These are phyloP conservation scores for Catocala nupta DNA, from an alignment of 2,888 invertebrate species.

Conservation along the genomic window DNA sequence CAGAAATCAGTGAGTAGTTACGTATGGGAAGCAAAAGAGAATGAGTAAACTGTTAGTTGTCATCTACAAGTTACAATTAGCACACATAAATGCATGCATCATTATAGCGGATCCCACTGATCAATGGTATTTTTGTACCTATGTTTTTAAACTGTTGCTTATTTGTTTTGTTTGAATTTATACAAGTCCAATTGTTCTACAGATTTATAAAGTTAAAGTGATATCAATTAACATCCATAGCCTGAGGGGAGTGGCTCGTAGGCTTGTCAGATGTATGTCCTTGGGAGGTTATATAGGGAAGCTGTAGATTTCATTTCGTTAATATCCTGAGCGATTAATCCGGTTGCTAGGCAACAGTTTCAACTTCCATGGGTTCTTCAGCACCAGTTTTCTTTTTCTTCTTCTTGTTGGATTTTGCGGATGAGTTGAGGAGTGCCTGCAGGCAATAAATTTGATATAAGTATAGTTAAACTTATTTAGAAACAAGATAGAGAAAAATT, in stretches of 20 bases:
- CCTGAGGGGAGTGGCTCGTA: constrained; percentile 10
- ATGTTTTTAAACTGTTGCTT: constrained; percentile 9
- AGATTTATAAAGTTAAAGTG: constrained; percentile 19
- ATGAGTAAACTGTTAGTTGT: constrained; percentile 23
- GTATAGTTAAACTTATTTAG: not conserved
- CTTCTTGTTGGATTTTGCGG: constrained; percentile 95
- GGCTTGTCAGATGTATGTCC: constrained; percentile 43
- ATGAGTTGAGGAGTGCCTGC: constrained; percentile 91
- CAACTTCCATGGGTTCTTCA: constrained; percentile 88
- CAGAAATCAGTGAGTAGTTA: constrained; percentile 34
- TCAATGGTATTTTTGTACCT: constrained; percentile 21
- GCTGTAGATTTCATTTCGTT: constrained; percentile 58
- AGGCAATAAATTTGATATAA: constrained; percentile 10
- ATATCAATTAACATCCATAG: constrained; percentile 23
- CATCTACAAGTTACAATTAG: constrained; percentile 24
- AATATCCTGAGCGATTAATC: constrained; percentile 38
- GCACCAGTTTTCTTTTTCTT: constrained; percentile 94
- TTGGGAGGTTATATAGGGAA: constrained; percentile 51
- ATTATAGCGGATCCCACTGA: constrained; percentile 30
- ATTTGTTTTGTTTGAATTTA: constrained; percentile 15
- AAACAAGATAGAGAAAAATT: too few species aligned
- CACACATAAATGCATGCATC: constrained; percentile 20
- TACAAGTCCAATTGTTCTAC: constrained; percentile 24
- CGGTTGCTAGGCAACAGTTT: constrained; percentile 83
- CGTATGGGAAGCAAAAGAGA: constrained; percentile 29